Evolutionary conservation across 2,797 vertebrate genomes (phyloP).

Genomic region (Alectoris magna): DNA sequence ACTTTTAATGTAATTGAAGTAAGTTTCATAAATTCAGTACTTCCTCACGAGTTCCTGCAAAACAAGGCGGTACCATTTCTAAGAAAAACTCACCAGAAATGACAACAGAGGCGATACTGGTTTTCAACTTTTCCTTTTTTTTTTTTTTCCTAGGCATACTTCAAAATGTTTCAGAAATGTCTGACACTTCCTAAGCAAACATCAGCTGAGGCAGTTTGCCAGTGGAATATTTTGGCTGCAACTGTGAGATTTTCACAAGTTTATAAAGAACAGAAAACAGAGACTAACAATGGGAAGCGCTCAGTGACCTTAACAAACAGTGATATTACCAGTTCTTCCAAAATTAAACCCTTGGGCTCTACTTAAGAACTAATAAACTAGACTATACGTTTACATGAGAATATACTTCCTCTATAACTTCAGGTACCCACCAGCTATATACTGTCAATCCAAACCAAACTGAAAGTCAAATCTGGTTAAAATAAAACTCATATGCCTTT

Average conservation of each 20-base stretch:
- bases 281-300: neutral
- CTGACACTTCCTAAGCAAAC: neutral
- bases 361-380: neutral
- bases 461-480: neutral
- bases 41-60: neutral
- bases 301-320: neutral
- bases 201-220: neutral
- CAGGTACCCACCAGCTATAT: neutral
- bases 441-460: neutral
- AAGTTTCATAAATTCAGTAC: neutral
- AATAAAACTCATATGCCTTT: neutral
- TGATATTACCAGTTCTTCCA: neutral
- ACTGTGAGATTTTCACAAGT: neutral
- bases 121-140: neutral
- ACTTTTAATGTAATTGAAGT: neutral
- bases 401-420: neutral
- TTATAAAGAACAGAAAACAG: neutral
- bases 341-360: neutral
- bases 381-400: neutral
- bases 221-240: neutral
- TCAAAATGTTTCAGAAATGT: neutral
- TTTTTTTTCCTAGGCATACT: neutral
- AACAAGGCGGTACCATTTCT: neutral
- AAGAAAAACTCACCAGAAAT: neutral
- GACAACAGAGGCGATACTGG: neutral